A percentile compares a stretch with the other conserved stretches of the same genome.
Conservation (phyloP, 23 tunicate genomes). For the Phallusia fumigata region DNA sequence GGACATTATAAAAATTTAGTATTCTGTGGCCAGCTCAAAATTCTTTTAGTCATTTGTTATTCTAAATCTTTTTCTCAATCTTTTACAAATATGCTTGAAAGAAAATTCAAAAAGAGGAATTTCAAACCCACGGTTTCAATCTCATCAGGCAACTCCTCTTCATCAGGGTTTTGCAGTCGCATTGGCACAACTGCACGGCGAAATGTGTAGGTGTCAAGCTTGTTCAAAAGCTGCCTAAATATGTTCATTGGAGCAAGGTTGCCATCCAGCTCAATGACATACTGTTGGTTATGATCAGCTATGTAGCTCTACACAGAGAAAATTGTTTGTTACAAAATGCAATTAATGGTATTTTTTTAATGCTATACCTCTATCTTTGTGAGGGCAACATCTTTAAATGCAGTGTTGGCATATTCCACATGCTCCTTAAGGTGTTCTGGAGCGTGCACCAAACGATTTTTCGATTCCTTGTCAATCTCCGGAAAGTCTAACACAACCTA, state of each 20-base stretch:
- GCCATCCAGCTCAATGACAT: conserved; percentile 86
- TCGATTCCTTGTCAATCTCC: conserved; percentile 49
- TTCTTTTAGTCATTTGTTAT: conserved; percentile 11
- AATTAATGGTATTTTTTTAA: not conserved
- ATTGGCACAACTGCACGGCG: conserved; percentile 68
- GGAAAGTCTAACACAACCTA: conserved; percentile 27
- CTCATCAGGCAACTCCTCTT: conserved; percentile 82
- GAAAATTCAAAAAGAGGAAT: not conserved
- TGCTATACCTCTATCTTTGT: conserved; percentile 41
- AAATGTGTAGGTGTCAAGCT: conserved; percentile 59
- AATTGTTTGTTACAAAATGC: not conserved
- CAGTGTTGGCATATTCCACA: conserved; percentile 25
- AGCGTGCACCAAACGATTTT: conserved; percentile 52
- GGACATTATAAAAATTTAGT: too few species aligned
- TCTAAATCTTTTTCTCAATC: too few species aligned
- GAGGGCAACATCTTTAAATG: conserved; percentile 50
- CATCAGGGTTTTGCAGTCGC: conserved; percentile 65
- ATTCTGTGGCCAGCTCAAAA: not conserved
- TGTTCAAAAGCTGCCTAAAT: conserved; percentile 66
- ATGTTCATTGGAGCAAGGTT: conserved; percentile 42
- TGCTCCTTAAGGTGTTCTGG: conserved; percentile 50
- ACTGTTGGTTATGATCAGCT: conserved; percentile 76
- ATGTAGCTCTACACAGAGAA: conserved; percentile 41
- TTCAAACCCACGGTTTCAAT: conserved; percentile 73
- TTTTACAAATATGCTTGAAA: too few species aligned